Conservation (phyloP, 2,797 vertebrate species). For the Amphiprion clarkii region DNA sequence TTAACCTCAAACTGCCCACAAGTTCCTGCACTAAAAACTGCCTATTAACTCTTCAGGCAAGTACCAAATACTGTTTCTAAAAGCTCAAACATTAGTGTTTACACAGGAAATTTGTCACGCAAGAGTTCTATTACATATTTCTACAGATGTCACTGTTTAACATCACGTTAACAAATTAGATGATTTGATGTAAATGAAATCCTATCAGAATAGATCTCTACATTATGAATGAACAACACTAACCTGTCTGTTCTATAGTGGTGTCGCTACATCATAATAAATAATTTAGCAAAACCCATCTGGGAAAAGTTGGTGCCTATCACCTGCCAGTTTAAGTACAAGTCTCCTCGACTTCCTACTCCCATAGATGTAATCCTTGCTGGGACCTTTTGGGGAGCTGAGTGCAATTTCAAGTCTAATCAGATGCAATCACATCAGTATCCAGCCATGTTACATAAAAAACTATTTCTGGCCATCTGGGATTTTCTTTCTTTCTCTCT, state of each 20-base stretch:
- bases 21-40: too few relatives aligned
- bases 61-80: background rate
- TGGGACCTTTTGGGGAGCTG: slow-evolving; percentile 51
- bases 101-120: too few relatives aligned
- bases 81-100: background rate
- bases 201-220: background rate
- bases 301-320: background rate
- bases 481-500: background rate
- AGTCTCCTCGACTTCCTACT: background rate
- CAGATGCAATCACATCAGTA: slow-evolving; percentile 77
- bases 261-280: too few relatives aligned
- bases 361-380: slow-evolving; percentile 23
- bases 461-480: slow-evolving; percentile 59
- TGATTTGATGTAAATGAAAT: background rate
- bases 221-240: background rate
- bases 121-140: too few relatives aligned
- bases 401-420: slow-evolving; percentile 70
- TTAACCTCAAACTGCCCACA: too few relatives aligned
- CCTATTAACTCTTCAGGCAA: background rate
- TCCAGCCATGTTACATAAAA: slow-evolving; percentile 69
- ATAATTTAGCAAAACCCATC: background rate
- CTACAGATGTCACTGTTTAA: background rate
- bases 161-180: background rate
- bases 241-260: background rate
- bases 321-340: background rate